Percentiles rank a stretch among this genome's conserved stretches.
phyloP scores from a whole-genome alignment of 2,113 vertebrate genomes.

The Promerops cafer region DNA sequence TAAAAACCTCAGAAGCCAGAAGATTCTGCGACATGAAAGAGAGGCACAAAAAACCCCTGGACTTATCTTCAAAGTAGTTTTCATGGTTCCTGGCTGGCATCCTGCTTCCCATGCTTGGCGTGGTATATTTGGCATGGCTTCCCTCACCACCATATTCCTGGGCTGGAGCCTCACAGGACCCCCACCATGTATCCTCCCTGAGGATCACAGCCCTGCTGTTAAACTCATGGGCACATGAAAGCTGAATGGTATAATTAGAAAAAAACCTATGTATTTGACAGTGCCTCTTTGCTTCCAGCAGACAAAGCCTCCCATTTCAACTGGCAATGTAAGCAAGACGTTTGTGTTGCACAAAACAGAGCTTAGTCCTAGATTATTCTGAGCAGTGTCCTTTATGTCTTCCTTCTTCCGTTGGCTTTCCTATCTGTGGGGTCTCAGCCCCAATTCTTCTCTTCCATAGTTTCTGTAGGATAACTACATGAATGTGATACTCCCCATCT shows the following conservation, averaged over 20 bases:
- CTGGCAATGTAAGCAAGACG: not conserved
- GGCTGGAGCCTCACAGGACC: not conserved
- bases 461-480: not conserved
- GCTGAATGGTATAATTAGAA: not conserved
- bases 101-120: not conserved
- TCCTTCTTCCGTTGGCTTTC: not conserved
- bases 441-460: accelerated
- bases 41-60: accelerated
- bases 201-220: not conserved
- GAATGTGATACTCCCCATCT: not conserved
- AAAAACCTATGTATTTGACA: not conserved
- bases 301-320: not conserved
- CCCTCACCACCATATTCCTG: not conserved
- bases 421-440: not conserved
- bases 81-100: not conserved
- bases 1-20: not conserved
- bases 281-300: not conserved
- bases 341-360: not conserved
- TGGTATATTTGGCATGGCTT: not conserved
- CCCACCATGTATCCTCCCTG: not conserved
- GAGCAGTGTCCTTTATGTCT: not conserved
- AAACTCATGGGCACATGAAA: not conserved
- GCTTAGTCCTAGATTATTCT: not conserved
- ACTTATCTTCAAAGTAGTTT: not conserved
- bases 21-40: not conserved